Conservation (phyloP, 2,113 vertebrate species). For the Cacatua alba region DNA sequence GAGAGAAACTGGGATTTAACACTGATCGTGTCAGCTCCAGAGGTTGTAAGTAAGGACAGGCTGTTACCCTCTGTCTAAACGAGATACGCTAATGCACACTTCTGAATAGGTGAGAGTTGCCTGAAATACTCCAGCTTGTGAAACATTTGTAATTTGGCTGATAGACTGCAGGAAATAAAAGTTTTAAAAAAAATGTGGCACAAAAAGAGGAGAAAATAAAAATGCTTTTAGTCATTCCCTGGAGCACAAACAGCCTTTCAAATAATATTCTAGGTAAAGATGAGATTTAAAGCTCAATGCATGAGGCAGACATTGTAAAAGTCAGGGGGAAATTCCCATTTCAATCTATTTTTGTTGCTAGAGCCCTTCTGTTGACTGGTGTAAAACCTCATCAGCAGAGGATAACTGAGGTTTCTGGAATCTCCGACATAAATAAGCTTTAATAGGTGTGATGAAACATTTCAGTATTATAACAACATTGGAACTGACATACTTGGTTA, state of each 20-base stretch:
- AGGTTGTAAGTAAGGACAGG: not conserved
- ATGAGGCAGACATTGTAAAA: not conserved
- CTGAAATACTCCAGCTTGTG: not conserved
- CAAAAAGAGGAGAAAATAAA: conserved; percentile 30
- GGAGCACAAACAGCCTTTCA: not conserved
- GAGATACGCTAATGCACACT: not conserved
- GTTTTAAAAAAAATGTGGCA: not conserved
- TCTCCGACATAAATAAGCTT: not conserved
- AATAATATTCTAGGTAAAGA: conserved; percentile 1
- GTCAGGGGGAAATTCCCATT: not conserved
- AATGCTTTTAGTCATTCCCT: conserved; percentile 33
- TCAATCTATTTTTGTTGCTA: not conserved
- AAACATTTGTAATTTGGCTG: not conserved
- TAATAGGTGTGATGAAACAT: not conserved
- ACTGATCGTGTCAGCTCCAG: not conserved
- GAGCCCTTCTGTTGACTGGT: not conserved
- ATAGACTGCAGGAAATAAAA: conserved; percentile 3
- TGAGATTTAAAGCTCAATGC: conserved; percentile 11
- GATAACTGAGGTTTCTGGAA: not conserved
- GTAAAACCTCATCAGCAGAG: conserved; percentile 2
- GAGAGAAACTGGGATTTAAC: not conserved
- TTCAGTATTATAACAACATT: not conserved
- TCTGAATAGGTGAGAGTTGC: not conserved
- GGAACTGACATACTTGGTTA: not conserved
- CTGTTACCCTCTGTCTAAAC: not conserved